A percentile compares a stretch with the other conserved stretches of the same genome.
phyloP scores from a whole-genome alignment of 2,797 vertebrate genomes.

The Pseudocheirus occidentalis region DNA sequence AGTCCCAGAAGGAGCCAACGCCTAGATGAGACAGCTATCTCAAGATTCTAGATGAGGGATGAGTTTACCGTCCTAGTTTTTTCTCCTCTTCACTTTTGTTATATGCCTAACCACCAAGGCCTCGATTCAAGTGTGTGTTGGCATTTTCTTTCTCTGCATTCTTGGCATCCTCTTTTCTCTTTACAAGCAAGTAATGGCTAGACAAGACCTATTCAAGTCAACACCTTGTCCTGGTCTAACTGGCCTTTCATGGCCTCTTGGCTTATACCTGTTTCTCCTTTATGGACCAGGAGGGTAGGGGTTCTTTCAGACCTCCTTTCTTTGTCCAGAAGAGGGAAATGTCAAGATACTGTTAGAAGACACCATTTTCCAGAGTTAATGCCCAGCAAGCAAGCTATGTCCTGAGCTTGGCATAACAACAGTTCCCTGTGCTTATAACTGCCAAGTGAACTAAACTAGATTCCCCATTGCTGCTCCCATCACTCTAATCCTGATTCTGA shows the following conservation, averaged over 20 bases:
- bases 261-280: neutral
- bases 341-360: neutral
- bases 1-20: neutral
- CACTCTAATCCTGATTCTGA: neutral
- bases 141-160: neutral
- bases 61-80: neutral
- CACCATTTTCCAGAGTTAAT: neutral
- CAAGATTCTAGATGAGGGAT: neutral
- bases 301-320: neutral
- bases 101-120: neutral
- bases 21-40: neutral
- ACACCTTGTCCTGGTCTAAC: neutral
- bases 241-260: neutral
- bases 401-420: neutral
- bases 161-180: neutral
- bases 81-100: neutral
- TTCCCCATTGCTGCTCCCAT: neutral
- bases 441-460: neutral
- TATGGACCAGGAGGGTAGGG: neutral
- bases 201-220: neutral
- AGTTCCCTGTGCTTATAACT: neutral
- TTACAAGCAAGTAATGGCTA: neutral
- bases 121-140: neutral
- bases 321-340: neutral
- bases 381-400: neutral